Evolutionary conservation across 2,888 invertebrate genomes (phyloP), one percentile per base, ranked within the genome.

Genomic region (Chloromyia formosa): DNA sequence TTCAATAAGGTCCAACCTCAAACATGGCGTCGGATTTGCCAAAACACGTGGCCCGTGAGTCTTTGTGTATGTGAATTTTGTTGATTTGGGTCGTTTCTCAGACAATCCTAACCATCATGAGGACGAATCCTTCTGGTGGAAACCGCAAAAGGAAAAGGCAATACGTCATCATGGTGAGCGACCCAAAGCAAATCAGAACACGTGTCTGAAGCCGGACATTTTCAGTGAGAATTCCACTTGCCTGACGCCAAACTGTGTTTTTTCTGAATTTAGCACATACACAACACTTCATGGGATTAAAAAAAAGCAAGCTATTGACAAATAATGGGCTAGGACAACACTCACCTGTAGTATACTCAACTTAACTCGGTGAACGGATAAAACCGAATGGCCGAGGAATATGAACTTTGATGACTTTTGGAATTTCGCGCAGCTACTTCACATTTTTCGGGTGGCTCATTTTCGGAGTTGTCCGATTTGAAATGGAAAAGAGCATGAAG

Each of bases 121-220:
- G 82, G 81, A 76, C 74, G 75, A 79, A 80, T 80, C 80, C 81
- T 83, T 86, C 84, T 83, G 84, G 85, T 84, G 86, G 84, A 85
- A 86, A 86, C 86, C 86, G 83, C 85, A 86, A 86, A 86, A 85
- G 85, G 83, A 81, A 82, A 77, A 77, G 27, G 74, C n/a, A 71
- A 78, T 56, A 35, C 69, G 75, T 84, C 84, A 84, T 85, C 85
- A 85, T 80, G 78, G 74, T 75, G 78, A 75, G 77, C 78, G 73
- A 76, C 49, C 16, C 22, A 20, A 40, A 62, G 35, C 45, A 10
- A 7, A 53, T 23, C 14, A 22, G 66, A 79, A 81, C 80, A 81
- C 81, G 79, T 81, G 80, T 77, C 14, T 22, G 10, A 1, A 1
- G 53, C 20, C 10, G 27, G 7, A 35, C 27, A 35, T 7, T 35